These are phyloP conservation scores for Brachionus koreanus DNA, from an alignment of 1,140 invertebrate species.

Conservation along the genomic window DNA sequence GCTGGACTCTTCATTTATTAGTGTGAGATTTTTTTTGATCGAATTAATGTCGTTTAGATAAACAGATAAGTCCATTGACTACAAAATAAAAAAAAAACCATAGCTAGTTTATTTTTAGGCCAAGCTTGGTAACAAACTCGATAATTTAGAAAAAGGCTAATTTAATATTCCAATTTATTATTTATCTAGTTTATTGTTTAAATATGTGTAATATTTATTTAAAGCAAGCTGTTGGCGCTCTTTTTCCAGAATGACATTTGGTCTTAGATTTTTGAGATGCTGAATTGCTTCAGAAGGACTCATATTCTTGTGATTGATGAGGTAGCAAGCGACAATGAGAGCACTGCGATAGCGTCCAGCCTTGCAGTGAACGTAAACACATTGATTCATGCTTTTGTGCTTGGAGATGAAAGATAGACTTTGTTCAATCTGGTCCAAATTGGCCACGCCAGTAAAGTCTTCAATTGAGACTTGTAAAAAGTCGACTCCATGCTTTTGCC, in stretches of 20 bases:
- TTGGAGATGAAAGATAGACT: conserved; percentile 8
- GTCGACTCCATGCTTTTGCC: conserved; percentile 3
- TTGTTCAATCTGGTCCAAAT: conserved; percentile 1
- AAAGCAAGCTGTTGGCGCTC: conserved; percentile 3
- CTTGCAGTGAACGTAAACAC: conserved; percentile 45
- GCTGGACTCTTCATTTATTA: not conserved
- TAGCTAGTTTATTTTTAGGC: not conserved
- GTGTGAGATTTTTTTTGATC: not conserved
- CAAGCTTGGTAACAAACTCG: conserved; percentile 9
- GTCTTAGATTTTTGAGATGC: not conserved
- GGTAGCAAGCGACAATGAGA: conserved; percentile 23
- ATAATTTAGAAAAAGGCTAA: not conserved
- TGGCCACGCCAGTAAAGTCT: conserved; percentile 32
- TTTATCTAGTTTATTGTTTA: not conserved
- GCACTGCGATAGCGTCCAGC: conserved; percentile 37
- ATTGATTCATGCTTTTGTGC: not conserved
- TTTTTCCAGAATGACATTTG: conserved; percentile 25
- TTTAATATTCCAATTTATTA: not conserved
- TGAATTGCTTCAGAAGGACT: conserved; percentile 10
- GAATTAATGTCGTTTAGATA: conserved; percentile 14
- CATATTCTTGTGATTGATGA: not conserved
- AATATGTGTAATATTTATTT: not conserved
- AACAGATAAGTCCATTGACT: not conserved
- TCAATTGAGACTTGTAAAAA: conserved; percentile 17
- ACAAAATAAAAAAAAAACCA: not conserved